Percentiles rank a stretch among this genome's conserved stretches.
These are phyloP conservation scores for Exephanes ischioxanthus DNA, from an alignment of 2,888 invertebrate species.

Conservation along the genomic window DNA sequence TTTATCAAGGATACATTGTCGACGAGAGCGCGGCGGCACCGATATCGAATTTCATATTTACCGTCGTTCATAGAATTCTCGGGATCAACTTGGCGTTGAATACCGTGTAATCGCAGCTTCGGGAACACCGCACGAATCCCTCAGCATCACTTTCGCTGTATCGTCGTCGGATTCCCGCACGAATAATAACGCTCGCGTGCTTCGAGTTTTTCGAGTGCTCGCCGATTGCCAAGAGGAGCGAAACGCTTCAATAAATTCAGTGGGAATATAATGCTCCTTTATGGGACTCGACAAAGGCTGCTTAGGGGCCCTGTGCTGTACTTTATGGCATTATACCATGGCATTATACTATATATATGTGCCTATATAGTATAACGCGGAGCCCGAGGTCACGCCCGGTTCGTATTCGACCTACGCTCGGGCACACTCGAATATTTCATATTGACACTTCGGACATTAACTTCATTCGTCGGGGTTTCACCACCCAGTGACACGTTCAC, in stretches of 20 bases:
- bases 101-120: conserved; percentile 46
- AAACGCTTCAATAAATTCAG: conserved; percentile 72
- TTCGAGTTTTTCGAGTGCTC: conserved; percentile 59
- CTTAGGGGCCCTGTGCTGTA: conserved; percentile 54
- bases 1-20: conserved; percentile 31
- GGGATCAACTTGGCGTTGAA: conserved; percentile 52
- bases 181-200: conserved; percentile 56
- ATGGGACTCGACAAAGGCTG: conserved; percentile 68
- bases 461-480: conserved; percentile 79
- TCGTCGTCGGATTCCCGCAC: conserved; percentile 9
- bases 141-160: conserved; percentile 4
- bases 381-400: conserved; percentile 76
- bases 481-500: conserved; percentile 67
- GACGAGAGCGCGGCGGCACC: background rate
- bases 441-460: conserved; percentile 81
- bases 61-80: conserved; percentile 18
- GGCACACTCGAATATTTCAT: conserved; percentile 80
- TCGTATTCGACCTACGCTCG: conserved; percentile 65
- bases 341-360: background rate
- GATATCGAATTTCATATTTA: conserved; percentile 48
- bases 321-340: conserved; percentile 25
- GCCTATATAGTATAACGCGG: conserved; percentile 9
- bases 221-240: conserved; percentile 62
- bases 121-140: background rate
- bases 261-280: conserved; percentile 71